Evolutionary conservation across 2,797 vertebrate genomes (phyloP).

Genomic region (Liparis tanakae): DNA sequence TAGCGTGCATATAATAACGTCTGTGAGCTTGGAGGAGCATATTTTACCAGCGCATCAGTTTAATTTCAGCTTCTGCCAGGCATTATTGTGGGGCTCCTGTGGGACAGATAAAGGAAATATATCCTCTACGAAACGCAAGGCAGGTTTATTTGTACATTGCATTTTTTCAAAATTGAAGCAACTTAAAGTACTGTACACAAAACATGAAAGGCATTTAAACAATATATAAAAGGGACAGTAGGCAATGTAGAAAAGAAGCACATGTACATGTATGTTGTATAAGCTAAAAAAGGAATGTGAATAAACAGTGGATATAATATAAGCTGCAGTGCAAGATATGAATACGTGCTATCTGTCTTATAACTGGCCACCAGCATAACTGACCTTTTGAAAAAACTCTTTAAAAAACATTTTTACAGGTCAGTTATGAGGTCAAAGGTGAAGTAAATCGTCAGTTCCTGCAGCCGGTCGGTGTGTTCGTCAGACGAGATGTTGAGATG

Average conservation of each 20-base stretch:
- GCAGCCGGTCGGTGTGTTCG: conserved; percentile 20
- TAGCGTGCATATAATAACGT: conserved; percentile 18
- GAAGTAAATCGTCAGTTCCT: conserved; percentile 51
- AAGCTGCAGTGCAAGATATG: not conserved
- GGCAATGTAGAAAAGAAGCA: not conserved
- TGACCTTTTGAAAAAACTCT: not conserved
- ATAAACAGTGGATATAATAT: not conserved
- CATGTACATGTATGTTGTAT: not conserved
- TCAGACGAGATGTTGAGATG: conserved; percentile 28
- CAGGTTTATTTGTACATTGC: conserved; percentile 1
- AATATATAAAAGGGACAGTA: not conserved
- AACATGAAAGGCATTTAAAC: not conserved
- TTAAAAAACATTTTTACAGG: conserved; percentile 29
- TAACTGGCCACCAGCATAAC: not conserved
- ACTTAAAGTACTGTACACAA: not conserved
- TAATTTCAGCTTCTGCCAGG: conserved; percentile 12
- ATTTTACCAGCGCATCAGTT: conserved; percentile 44
- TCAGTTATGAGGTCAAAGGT: conserved; percentile 46
- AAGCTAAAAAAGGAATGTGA: not conserved
- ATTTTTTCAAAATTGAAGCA: not conserved
- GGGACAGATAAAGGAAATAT: not conserved
- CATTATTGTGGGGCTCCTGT: conserved; percentile 3
- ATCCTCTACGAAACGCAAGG: conserved; percentile 4
- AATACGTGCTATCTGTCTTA: not conserved
- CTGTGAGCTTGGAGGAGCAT: conserved; percentile 13